A percentile compares a stretch with the other conserved stretches of the same genome.
Conservation (phyloP, 2,888 invertebrate genomes). For the Cinara cedri region DNA sequence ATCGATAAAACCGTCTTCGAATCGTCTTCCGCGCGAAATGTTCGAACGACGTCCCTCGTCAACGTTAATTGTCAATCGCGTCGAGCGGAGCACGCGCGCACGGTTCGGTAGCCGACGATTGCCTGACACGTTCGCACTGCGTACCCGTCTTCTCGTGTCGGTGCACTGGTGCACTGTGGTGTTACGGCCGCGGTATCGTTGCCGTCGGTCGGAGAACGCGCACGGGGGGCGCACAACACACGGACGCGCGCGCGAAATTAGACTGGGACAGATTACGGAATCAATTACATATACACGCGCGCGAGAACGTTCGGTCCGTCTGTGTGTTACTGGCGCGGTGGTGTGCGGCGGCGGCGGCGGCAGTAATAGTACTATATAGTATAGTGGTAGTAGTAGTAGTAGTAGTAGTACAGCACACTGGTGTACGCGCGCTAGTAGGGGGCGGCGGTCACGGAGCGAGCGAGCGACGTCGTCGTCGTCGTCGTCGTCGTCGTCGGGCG, state of each 20-base stretch:
- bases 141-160: too few relatives aligned
- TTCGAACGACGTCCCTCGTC: too few relatives aligned
- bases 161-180: not conserved
- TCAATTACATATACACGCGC: constrained; percentile 46
- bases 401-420: too few relatives aligned
- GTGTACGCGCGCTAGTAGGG: too few relatives aligned
- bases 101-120: not conserved
- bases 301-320: not conserved
- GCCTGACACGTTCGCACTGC: not conserved
- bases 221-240: not conserved
- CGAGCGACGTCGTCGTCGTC: constrained; percentile 27
- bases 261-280: constrained; percentile 55
- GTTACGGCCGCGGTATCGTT: not conserved
- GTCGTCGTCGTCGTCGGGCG: constrained; percentile 42
- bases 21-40: too few relatives aligned
- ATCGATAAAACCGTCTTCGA: too few relatives aligned
- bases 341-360: not conserved
- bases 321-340: not conserved
- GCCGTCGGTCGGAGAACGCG: not conserved
- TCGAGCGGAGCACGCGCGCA: not conserved
- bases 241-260: constrained; percentile 38
- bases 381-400: too few relatives aligned
- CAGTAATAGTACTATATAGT: too few relatives aligned
- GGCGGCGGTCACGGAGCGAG: constrained; percentile 36
- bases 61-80: too few relatives aligned